These are phyloP conservation scores for Stenodema calcarata DNA, from an alignment of 2,888 invertebrate genomes.

Conservation along the genomic window DNA sequence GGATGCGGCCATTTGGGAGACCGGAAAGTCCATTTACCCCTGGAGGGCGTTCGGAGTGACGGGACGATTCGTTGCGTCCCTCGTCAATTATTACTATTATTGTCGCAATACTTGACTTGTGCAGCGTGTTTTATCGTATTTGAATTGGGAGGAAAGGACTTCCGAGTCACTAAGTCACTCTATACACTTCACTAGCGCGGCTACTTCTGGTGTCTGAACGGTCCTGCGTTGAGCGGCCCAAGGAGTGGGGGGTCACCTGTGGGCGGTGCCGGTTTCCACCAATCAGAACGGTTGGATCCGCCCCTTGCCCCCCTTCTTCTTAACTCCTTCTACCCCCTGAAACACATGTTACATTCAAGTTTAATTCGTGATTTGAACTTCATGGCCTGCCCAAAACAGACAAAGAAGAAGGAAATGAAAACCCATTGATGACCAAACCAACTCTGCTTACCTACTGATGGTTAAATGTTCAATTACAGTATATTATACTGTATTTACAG, in stretches of 20 bases:
- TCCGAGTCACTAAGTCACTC: conserved; percentile 38
- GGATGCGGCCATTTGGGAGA: neutral
- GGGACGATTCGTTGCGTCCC: neutral
- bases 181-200: conserved; percentile 47
- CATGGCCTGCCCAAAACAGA: neutral
- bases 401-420: neutral
- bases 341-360: conserved; percentile 23
- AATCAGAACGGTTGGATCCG: neutral
- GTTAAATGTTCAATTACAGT: too few species aligned
- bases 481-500: too few species aligned
- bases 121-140: neutral
- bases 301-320: conserved; percentile 27
- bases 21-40: neutral
- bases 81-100: neutral
- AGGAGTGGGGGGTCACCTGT: conserved; percentile 8
- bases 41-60: neutral
- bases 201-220: conserved; percentile 42
- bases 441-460: too few species aligned
- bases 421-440: neutral
- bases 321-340: conserved; percentile 4
- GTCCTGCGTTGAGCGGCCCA: neutral
- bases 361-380: neutral
- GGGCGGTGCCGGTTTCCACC: conserved; percentile 29
- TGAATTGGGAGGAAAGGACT: neutral
- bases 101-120: neutral